Conservation (phyloP, 2,888 invertebrate genomes). For the Drosophila mercatorum region DNA sequence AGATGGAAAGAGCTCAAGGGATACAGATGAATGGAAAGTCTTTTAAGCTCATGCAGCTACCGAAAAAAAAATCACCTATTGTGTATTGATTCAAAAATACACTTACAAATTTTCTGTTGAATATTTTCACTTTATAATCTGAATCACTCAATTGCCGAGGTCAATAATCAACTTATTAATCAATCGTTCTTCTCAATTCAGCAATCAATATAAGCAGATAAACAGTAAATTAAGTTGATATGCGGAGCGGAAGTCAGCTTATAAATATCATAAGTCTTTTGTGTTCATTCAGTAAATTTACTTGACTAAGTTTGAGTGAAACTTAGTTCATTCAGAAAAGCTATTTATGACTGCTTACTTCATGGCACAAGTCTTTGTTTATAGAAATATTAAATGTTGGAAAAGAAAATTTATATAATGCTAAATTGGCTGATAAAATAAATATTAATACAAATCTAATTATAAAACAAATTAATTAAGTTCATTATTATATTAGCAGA, state of each 20-base stretch:
- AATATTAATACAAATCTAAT: too few relatives aligned
- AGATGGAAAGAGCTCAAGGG: slow-evolving; percentile 4
- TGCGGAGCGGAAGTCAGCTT: background rate
- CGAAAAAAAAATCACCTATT: slow-evolving; percentile 8
- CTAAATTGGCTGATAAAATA: background rate
- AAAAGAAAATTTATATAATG: background rate
- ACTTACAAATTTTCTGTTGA: background rate
- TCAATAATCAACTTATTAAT: slow-evolving; percentile 3
- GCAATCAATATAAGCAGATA: background rate
- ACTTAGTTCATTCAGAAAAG: too few relatives aligned
- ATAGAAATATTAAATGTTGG: background rate
- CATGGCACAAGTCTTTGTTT: background rate
- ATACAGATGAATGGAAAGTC: background rate
- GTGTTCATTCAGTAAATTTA: background rate
- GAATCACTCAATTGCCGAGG: background rate
- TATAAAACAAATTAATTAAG: too few relatives aligned
- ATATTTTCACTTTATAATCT: slow-evolving; percentile 9
- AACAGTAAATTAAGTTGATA: background rate
- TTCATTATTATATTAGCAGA: too few relatives aligned
- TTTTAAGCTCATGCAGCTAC: slow-evolving; percentile 20
- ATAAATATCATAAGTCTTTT: background rate
- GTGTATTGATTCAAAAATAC: slow-evolving; percentile 2
- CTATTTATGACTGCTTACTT: background rate
- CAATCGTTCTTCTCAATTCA: background rate
- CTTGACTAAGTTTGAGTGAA: background rate